Conservation (phyloP, 92 coral and sea anemone genomes). For the Metridium senile region DNA sequence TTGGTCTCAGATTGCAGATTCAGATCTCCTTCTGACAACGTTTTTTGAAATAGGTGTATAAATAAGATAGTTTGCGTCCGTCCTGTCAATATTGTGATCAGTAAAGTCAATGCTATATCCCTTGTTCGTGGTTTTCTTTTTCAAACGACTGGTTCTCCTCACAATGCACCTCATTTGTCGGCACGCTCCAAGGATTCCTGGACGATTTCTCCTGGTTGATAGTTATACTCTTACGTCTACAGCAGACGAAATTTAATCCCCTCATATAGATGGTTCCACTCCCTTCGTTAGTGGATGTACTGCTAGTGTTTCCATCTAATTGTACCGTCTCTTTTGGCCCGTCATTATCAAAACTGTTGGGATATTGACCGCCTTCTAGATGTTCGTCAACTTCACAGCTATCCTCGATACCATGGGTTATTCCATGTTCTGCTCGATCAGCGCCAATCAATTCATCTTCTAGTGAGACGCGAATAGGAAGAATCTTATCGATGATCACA, state of each 20-base stretch:
- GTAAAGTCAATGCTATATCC: not conserved
- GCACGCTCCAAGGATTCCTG: not conserved
- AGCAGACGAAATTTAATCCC: conserved; percentile 8
- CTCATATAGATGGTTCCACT: no score
- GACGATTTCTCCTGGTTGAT: not conserved
- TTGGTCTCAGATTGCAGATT: no score
- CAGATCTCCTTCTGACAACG: no score
- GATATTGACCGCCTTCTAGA: not conserved
- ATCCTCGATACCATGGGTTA: not conserved
- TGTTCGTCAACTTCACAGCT: not conserved
- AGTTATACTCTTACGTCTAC: conserved; percentile 2
- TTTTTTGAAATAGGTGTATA: no score
- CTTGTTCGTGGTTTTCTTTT: not conserved
- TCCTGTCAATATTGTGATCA: no score
- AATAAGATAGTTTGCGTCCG: no score
- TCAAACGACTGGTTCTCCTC: not conserved
- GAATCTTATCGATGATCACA: conserved; percentile 48
- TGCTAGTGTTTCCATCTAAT: no score
- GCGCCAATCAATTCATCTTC: conserved; percentile 75
- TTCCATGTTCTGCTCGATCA: conserved; percentile 64
- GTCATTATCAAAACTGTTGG: not conserved
- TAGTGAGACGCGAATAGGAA: conserved; percentile 67
- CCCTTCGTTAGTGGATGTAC: not conserved
- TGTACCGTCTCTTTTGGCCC: not conserved
- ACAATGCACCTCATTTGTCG: not conserved